phyloP scores from a whole-genome alignment of 1,140 invertebrate species.

The Oreohelix idahoensis region DNA sequence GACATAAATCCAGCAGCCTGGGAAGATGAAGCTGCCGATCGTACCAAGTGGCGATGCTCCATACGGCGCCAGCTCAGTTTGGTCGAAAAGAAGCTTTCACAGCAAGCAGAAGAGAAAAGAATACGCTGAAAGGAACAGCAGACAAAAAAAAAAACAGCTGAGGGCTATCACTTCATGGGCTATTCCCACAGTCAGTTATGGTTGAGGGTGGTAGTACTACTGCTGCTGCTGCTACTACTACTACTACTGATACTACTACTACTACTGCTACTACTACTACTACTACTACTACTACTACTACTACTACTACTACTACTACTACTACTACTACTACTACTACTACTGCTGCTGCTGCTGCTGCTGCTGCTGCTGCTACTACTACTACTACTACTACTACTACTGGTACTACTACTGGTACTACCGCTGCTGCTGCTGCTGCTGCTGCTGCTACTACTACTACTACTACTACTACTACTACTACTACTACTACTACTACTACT shows the following conservation, averaged over 20 bases:
- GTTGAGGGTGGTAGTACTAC: background rate
- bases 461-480: conserved; percentile 5
- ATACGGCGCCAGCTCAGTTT: too few relatives aligned
- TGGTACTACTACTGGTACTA: background rate
- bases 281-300: background rate
- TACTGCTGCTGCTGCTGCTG: background rate
- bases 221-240: too few relatives aligned
- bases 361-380: background rate
- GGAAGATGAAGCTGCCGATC: too few relatives aligned
- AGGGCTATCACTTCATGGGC: too few relatives aligned
- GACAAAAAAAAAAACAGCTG: too few relatives aligned
- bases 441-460: background rate
- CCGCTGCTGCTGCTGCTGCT: background rate
- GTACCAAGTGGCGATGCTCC: too few relatives aligned
- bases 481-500: conserved; percentile 2
- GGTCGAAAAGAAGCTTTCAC: too few relatives aligned
- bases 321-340: conserved; percentile 1
- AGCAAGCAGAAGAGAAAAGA: too few relatives aligned
- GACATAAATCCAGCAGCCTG: too few relatives aligned
- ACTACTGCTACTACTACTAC: background rate
- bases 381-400: background rate
- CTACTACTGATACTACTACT: too few relatives aligned
- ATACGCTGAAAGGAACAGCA: too few relatives aligned
- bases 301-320: background rate
- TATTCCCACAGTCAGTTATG: background rate